Percentiles rank a stretch among this genome's conserved stretches.
phyloP scores from a whole-genome alignment of 2,113 vertebrate species.

The Fulica atra region DNA sequence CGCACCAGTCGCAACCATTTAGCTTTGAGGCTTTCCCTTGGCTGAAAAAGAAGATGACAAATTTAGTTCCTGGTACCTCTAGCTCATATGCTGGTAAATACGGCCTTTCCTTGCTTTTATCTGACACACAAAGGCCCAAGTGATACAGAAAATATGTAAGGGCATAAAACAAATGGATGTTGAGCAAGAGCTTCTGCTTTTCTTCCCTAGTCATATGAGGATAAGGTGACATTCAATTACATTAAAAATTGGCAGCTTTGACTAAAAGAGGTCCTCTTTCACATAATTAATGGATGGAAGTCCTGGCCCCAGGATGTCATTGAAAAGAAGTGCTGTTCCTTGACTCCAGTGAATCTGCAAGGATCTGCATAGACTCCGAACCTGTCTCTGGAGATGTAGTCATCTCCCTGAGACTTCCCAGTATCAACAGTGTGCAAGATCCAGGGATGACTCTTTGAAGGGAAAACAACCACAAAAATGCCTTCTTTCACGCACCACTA shows the following conservation, averaged over 20 bases:
- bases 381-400: neutral
- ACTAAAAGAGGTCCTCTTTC: slow-evolving; percentile 21
- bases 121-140: neutral
- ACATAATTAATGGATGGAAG: slow-evolving; percentile 37
- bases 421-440: neutral
- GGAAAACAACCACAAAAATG: neutral
- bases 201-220: slow-evolving; percentile 14
- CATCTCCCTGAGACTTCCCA: neutral
- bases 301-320: slow-evolving; percentile 12
- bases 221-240: slow-evolving; percentile 65
- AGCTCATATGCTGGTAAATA: slow-evolving; percentile 41
- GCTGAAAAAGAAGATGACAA: neutral
- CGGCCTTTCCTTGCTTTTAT: neutral
- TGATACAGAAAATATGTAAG: slow-evolving; percentile 52
- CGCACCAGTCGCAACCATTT: neutral
- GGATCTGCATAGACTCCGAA: neutral
- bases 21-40: neutral
- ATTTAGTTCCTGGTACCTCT: neutral
- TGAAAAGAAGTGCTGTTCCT: slow-evolving; percentile 5
- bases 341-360: neutral
- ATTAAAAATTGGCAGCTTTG: slow-evolving; percentile 67
- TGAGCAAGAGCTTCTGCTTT: slow-evolving; percentile 45
- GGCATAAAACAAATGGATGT: slow-evolving; percentile 57
- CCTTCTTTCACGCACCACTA: neutral
- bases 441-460: neutral